Evolutionary conservation across 2,113 vertebrate genomes (phyloP).

Genomic region (Erpornis zantholeuca): DNA sequence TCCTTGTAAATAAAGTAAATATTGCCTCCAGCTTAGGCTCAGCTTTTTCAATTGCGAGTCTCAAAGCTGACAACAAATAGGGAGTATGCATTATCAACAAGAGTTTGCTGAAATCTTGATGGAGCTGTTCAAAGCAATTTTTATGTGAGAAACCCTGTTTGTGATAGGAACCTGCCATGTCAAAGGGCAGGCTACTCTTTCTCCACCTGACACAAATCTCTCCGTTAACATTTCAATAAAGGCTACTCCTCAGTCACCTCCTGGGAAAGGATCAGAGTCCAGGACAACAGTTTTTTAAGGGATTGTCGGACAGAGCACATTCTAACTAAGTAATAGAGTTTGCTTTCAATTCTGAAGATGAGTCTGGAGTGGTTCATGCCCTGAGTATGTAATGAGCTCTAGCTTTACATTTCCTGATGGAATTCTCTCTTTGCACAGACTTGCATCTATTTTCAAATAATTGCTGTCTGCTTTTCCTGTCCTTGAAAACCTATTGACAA

Average conservation of each 20-base stretch:
- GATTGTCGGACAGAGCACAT: not conserved
- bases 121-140: not conserved
- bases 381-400: not conserved
- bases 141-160: not conserved
- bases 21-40: not conserved
- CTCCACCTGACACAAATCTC: conserved; percentile 10
- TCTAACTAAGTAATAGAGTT: not conserved
- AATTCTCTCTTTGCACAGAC: not conserved
- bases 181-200: not conserved
- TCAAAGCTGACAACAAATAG: not conserved
- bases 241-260: not conserved
- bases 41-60: not conserved
- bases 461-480: not conserved
- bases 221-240: not conserved
- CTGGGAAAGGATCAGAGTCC: not conserved
- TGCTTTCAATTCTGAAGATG: not conserved
- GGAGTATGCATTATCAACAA: not conserved
- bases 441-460: not conserved
- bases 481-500: conserved; percentile 13
- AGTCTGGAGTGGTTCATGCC: not conserved
- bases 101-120: not conserved
- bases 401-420: not conserved
- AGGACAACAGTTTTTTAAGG: not conserved
- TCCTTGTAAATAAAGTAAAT: not conserved
- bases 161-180: not conserved